A percentile compares a stretch with the other conserved stretches of the same genome.
phyloP scores from a whole-genome alignment of 2,888 invertebrate genomes.

The Steromphala cineraria region DNA sequence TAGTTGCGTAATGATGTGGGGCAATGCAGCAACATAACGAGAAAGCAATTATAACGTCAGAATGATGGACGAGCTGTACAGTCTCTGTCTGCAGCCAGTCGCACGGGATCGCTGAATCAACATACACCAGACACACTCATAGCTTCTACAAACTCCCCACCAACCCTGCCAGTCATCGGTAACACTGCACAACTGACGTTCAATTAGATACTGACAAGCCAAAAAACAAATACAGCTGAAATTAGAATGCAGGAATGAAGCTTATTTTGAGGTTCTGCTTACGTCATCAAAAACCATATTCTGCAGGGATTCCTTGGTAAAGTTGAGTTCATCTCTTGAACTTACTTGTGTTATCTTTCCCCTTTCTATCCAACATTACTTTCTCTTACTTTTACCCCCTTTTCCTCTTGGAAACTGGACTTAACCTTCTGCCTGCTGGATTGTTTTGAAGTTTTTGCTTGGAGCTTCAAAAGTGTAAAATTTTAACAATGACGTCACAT shows the following conservation, averaged over 20 bases:
- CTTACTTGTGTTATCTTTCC: no score
- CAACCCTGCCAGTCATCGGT: background rate
- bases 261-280: background rate
- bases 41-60: constrained; percentile 13
- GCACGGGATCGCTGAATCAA: constrained; percentile 7
- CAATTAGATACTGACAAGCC: background rate
- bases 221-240: background rate
- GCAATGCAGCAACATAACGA: constrained; percentile 18
- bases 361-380: no score
- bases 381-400: no score
- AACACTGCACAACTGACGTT: background rate
- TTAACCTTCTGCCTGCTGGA: no score
- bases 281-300: no score
- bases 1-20: constrained; percentile 13
- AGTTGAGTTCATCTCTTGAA: no score
- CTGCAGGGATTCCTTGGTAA: no score
- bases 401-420: no score
- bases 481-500: no score
- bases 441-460: no score
- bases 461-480: no score
- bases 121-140: background rate
- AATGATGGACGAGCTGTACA: background rate
- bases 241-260: background rate
- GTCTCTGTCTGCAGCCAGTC: background rate
- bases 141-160: no score